These are phyloP conservation scores for Oegoconia quadripuncta DNA, from an alignment of 2,888 invertebrate species.

Conservation along the genomic window DNA sequence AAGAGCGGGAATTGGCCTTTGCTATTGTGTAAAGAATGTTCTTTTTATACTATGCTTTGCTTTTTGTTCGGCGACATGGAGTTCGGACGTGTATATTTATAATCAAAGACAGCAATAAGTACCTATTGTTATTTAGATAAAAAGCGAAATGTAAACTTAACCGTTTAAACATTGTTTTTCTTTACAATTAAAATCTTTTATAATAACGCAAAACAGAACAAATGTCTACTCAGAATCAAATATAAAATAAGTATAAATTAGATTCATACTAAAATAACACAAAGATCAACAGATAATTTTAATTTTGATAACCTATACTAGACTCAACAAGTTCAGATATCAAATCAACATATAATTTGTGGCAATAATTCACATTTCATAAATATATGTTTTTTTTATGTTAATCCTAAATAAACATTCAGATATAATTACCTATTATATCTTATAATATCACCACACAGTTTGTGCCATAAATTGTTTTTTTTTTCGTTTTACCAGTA, in stretches of 20 bases:
- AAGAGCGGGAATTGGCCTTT: too few relatives aligned
- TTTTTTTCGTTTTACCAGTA: neutral
- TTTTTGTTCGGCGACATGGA: too few relatives aligned
- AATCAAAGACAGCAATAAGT: too few relatives aligned
- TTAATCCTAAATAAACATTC: constrained; percentile 21
- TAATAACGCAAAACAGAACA: too few relatives aligned
- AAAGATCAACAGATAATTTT: constrained; percentile 30
- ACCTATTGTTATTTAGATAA: too few relatives aligned
- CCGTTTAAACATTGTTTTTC: too few relatives aligned
- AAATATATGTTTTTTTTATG: constrained; percentile 16
- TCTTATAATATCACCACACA: constrained; percentile 29
- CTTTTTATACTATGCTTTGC: too few relatives aligned
- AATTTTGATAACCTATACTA: constrained; percentile 7
- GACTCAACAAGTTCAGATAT: neutral
- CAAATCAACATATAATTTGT: neutral
- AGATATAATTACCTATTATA: constrained; percentile 20
- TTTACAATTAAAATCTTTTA: too few relatives aligned
- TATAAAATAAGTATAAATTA: constrained; percentile 3
- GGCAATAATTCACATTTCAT: constrained; percentile 13
- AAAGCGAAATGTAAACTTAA: too few relatives aligned
- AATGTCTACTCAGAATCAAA: too few relatives aligned
- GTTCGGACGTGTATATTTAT: too few relatives aligned
- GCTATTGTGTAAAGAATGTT: too few relatives aligned
- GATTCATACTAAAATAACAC: constrained; percentile 34
- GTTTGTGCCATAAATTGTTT: constrained; percentile 25